These are phyloP conservation scores for Eulemur albifrons DNA, from an alignment of 2,797 vertebrate genomes.

Conservation along the genomic window DNA sequence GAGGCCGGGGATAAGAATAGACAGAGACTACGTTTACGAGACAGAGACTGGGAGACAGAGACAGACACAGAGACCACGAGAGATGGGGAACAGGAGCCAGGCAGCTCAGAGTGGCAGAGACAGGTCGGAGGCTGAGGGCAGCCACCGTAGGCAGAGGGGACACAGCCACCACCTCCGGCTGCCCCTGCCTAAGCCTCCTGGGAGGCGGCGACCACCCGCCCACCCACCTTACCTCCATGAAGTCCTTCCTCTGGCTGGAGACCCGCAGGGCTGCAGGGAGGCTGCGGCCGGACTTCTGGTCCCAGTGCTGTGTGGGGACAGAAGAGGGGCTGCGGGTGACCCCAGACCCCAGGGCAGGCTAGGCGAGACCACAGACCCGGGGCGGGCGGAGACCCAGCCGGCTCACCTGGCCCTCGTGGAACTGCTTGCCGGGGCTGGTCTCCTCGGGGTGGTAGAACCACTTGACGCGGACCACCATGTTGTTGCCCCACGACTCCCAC, in stretches of 20 bases:
- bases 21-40: background rate
- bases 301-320: constrained; percentile 89
- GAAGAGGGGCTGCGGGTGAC: background rate
- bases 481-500: constrained; percentile 99
- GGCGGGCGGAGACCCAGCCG: fast-evolving
- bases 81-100: background rate
- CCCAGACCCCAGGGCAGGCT: background rate
- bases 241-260: constrained; percentile 97
- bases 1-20: background rate
- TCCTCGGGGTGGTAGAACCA: constrained; percentile 99
- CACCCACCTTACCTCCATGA: constrained; percentile 92
- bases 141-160: background rate
- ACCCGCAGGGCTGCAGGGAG: constrained; percentile 92
- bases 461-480: constrained; percentile 99
- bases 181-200: background rate
- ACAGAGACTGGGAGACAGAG: background rate
- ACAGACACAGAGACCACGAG: background rate
- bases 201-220: background rate
- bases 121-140: too few relatives aligned
- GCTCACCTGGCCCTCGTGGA: constrained; percentile 95
- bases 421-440: constrained; percentile 97
- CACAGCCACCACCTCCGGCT: background rate
- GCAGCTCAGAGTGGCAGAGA: background rate
- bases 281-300: constrained; percentile 94
- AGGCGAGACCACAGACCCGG: background rate